Conservation (phyloP, 2,888 invertebrate species). For the Cenopis cana region DNA sequence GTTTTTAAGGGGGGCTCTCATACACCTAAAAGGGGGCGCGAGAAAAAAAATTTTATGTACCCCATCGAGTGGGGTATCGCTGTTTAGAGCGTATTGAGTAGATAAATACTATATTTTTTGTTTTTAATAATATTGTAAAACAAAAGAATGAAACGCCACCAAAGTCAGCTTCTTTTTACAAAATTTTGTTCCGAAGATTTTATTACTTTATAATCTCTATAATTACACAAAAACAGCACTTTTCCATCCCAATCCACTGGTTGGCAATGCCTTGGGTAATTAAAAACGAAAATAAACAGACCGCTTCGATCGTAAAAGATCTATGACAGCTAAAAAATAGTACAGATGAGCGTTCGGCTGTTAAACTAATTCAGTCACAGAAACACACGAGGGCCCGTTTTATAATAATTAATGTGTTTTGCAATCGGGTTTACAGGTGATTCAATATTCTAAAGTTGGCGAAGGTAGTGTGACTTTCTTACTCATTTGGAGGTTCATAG, state of each 20-base stretch:
- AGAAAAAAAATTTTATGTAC: no score
- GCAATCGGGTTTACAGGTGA: constrained; percentile 25
- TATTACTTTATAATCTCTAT: not conserved
- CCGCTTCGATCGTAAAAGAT: constrained; percentile 83
- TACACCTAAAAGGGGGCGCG: no score
- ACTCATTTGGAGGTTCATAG: not conserved
- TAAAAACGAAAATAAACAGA: constrained; percentile 86
- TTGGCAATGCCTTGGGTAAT: constrained; percentile 73
- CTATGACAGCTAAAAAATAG: constrained; percentile 83
- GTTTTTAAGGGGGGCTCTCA: no score
- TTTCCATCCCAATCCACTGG: constrained; percentile 70
- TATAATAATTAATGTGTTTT: constrained; percentile 26
- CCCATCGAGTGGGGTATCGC: no score
- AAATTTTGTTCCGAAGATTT: not conserved
- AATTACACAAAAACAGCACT: constrained; percentile 33
- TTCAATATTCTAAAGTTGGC: not conserved
- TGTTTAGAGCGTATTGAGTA: no score
- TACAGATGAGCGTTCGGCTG: constrained; percentile 81
- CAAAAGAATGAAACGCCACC: no score
- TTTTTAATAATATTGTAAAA: no score
- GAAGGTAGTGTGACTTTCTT: not conserved
- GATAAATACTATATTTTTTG: no score
- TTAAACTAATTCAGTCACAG: constrained; percentile 82
- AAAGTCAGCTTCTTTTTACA: no score
- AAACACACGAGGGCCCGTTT: constrained; percentile 69